Base-by-base conservation (phyloP, 2,797 vertebrate genomes). In the Myotis vivesi region DNA sequence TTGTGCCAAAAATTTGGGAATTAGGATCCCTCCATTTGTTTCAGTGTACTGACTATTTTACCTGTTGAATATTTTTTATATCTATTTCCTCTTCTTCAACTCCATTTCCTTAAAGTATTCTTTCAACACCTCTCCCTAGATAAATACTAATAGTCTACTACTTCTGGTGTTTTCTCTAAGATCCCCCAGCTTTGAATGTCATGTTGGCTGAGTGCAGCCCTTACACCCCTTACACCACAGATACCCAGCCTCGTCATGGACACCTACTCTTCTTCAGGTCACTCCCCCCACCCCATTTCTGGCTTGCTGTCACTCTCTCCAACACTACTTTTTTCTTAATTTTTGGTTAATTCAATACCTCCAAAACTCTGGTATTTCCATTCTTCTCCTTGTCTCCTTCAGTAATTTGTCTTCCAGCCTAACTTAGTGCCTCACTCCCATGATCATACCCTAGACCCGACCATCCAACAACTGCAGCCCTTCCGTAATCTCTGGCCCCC, bases 331-430 rank as follows among this genome's bases (percentile, higher is more conserved):
- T 89, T 30, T 7, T 69, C 85, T 33, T 62, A 88, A 87, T 51
- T 73, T 89, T 87, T 73, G 6, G 25, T 69, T 91, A 91, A 86
- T 69, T 84, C 68, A 44, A 57, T 85, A 93, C n/a, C 77, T 94
- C 46, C 22, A 46, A 87, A 94, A 77, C 12, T 33, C 68, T 46
- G 30, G 57, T 25, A 49, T 71, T 80, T 53, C 17, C 49, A 22
- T 75, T 92, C 51, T 51, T 80, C 12, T 79, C 38, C 68, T 23
- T 51, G 28, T 79, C 30, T 76, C 36, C 38, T 77, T 55, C 20
- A 59, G 4, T 83, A 55, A 76, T 51, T 71, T 93, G 44, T 28
- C 57, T 53, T 91, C 81, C 10, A 59, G 1, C 23, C 75, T 41
- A 33, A 85, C 16, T 71, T 33, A 53, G 23, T 25, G 22, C 30